Conservation (phyloP, 2,113 vertebrate genomes). For the Embiotoca jacksoni region DNA sequence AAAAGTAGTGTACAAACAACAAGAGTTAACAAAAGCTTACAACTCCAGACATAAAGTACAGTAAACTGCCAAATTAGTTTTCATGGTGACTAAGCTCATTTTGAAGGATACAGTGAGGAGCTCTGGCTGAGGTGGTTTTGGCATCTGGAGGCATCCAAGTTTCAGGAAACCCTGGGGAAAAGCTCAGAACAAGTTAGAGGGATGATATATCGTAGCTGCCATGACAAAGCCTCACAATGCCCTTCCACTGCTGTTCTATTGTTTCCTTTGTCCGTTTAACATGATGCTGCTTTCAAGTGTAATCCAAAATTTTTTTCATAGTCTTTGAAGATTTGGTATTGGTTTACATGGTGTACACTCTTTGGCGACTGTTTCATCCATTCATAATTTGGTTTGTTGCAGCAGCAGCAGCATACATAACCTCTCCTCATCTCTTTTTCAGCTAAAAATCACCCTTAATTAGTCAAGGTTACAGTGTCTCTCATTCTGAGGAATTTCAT, state of each 20-base stretch:
- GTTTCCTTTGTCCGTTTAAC: conserved; percentile 10
- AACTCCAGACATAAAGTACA: too few species aligned
- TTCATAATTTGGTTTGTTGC: not conserved
- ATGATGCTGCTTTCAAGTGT: conserved; percentile 10
- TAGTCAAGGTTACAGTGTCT: conserved; percentile 7
- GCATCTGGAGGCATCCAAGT: conserved; percentile 11
- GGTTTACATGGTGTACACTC: not conserved
- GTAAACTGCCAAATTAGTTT: too few species aligned
- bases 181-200: conserved; percentile 12
- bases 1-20: too few species aligned
- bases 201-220: conserved; percentile 3
- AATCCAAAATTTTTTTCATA: not conserved
- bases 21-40: too few species aligned
- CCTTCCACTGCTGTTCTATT: conserved; percentile 8
- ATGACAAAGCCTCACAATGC: conserved; percentile 8
- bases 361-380: not conserved
- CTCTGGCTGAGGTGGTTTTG: not conserved
- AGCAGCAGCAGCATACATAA: not conserved
- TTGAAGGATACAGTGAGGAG: not conserved
- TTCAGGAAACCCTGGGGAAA: conserved; percentile 21
- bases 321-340: too few species aligned
- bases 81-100: not conserved
- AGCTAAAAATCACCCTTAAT: conserved; percentile 9
- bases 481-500: not conserved
- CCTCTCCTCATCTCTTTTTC: not conserved